Conservation (phyloP, 2,888 invertebrate genomes). For the Ptychoptera contaminata region DNA sequence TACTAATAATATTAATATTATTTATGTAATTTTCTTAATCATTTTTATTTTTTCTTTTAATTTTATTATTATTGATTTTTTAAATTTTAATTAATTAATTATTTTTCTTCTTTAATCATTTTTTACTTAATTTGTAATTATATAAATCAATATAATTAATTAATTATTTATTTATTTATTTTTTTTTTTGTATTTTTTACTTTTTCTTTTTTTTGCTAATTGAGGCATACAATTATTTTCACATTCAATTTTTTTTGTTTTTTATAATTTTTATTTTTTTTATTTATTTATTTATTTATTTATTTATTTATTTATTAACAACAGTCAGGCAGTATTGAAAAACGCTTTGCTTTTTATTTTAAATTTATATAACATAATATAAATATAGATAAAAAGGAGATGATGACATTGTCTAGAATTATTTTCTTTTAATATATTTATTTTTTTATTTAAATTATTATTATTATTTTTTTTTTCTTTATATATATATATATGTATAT, state of each 20-base stretch:
- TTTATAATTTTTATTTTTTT: background rate
- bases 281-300: background rate
- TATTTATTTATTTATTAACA: constrained; percentile 3
- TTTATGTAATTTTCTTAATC: background rate
- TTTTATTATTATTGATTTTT: background rate
- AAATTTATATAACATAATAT: constrained; percentile 1
- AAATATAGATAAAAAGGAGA: background rate
- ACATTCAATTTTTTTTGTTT: background rate
- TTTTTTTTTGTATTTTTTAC: background rate
- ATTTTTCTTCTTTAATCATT: background rate
- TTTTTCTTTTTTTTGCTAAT: constrained; percentile 4
- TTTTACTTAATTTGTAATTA: background rate
- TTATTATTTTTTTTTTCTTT: constrained; percentile 2
- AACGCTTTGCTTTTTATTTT: constrained; percentile 7
- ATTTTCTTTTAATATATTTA: too few relatives aligned
- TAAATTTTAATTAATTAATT: background rate
- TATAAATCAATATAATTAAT: background rate
- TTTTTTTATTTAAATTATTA: too few relatives aligned
- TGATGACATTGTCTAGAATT: too few relatives aligned
- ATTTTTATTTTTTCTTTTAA: constrained; percentile 6
- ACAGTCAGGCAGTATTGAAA: constrained; percentile 8
- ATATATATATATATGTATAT: constrained; percentile 8
- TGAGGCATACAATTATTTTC: background rate
- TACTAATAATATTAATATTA: background rate
- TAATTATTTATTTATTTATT: background rate